A percentile compares a stretch with the other conserved stretches of the same genome.
Evolutionary conservation across 2,113 vertebrate genomes (phyloP).

Genomic region (Cathartes aura): DNA sequence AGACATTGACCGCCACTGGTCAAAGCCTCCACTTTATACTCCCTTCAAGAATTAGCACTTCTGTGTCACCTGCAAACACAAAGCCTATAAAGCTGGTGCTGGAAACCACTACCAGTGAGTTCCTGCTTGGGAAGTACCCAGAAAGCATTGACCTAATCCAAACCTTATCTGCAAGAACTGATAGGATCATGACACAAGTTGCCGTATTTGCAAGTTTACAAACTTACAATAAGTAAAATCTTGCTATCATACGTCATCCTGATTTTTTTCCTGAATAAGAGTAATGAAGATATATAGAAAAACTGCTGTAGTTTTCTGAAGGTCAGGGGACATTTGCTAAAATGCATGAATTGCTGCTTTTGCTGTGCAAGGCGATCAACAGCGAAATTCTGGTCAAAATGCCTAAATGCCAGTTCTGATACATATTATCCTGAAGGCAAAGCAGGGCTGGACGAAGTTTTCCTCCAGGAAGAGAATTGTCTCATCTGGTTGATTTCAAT

Average conservation of each 20-base stretch:
- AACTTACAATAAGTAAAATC: neutral
- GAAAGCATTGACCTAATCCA: neutral
- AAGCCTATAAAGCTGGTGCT: neutral
- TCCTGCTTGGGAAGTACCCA: neutral
- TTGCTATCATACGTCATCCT: neutral
- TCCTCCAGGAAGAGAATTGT: conserved; percentile 39
- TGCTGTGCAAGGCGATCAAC: neutral
- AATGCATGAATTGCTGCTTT: neutral
- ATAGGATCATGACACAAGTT: neutral
- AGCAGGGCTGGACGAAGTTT: neutral
- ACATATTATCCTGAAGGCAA: neutral
- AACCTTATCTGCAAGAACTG: neutral
- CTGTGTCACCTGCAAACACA: neutral
- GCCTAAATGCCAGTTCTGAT: neutral
- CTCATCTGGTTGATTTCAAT: conserved; percentile 69
- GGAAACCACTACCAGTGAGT: neutral
- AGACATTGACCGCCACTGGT: neutral
- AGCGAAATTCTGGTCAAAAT: neutral
- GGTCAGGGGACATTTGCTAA: neutral
- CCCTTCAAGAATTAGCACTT: neutral
- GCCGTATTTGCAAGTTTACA: neutral
- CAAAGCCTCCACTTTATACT: neutral
- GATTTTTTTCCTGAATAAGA: neutral
- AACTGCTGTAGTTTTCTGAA: neutral
- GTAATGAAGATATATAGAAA: neutral